phyloP scores from a whole-genome alignment of 2,113 vertebrate species.

The Gobius niger region DNA sequence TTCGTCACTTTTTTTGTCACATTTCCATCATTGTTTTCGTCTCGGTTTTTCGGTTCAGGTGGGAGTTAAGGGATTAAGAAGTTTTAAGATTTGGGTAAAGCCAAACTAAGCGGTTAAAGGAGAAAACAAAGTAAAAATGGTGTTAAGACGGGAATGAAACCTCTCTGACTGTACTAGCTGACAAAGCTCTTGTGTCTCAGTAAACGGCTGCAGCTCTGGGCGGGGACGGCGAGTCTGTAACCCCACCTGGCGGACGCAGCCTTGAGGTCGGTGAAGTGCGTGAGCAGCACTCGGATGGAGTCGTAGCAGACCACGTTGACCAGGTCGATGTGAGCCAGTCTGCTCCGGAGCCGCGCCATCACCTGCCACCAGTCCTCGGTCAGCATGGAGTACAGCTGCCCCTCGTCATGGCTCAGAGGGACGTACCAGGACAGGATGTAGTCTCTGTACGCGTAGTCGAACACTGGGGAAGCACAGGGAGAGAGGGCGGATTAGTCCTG shows the following conservation, averaged over 20 bases:
- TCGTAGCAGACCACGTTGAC: constrained; percentile 93
- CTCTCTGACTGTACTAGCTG: too few species aligned
- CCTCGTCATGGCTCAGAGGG: constrained; percentile 88
- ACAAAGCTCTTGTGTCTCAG: too few species aligned
- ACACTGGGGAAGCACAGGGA: constrained; percentile 79
- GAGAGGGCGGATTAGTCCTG: neutral
- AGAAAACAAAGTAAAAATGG: too few species aligned
- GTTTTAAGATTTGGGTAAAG: too few species aligned
- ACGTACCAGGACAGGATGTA: constrained; percentile 95
- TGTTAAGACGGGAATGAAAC: too few species aligned
- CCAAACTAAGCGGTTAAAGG: too few species aligned
- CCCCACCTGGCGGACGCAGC: constrained; percentile 88
- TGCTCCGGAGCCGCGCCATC: constrained; percentile 83
- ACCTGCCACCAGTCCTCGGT: constrained; percentile 96
- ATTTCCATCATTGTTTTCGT: too few species aligned
- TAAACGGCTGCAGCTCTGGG: neutral
- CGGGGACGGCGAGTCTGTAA: too few species aligned
- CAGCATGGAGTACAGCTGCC: constrained; percentile 91
- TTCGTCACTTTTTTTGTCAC: too few species aligned
- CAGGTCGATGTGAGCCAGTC: constrained; percentile 87
- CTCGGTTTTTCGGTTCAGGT: too few species aligned
- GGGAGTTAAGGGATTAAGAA: too few species aligned
- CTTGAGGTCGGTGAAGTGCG: constrained; percentile 96
- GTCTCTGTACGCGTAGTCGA: constrained; percentile 95
- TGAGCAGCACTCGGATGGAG: constrained; percentile 86